Conservation (phyloP, 2,797 vertebrate genomes). For the Trematomus bernacchii region DNA sequence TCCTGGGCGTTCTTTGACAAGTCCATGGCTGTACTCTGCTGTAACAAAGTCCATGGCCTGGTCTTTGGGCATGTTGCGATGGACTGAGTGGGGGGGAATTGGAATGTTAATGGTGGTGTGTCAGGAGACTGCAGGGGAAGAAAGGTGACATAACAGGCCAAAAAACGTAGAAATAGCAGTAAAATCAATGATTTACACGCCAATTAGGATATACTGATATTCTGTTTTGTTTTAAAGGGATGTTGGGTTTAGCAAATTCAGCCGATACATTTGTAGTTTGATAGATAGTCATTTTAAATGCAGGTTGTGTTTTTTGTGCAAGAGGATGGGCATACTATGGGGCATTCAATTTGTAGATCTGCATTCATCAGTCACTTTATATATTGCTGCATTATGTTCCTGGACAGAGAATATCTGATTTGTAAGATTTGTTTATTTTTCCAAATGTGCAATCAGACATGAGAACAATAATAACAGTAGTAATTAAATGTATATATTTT, state of each 20-base stretch:
- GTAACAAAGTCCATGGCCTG: constrained; percentile 84
- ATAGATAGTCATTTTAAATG: background rate
- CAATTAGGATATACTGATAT: background rate
- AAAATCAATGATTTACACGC: background rate
- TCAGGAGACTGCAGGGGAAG: constrained; percentile 13
- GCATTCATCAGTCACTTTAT: constrained; percentile 10
- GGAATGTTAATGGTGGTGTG: constrained; percentile 35
- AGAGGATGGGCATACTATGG: background rate
- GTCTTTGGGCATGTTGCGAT: constrained; percentile 87
- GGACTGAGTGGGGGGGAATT: constrained; percentile 72
- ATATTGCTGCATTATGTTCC: constrained; percentile 1
- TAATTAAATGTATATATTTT: background rate
- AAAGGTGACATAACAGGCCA: constrained; percentile 23
- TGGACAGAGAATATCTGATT: background rate
- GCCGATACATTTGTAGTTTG: background rate
- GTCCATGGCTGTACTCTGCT: constrained; percentile 78
- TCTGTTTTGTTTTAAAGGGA: background rate
- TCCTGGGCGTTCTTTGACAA: constrained; percentile 58
- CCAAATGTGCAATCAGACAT: constrained; percentile 5
- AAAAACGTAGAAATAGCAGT: background rate
- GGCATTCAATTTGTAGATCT: constrained; percentile 14
- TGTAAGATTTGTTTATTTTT: background rate
- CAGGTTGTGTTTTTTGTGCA: background rate
- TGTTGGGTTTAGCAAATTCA: background rate
- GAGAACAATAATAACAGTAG: background rate